Percentiles rank a stretch among this genome's conserved stretches.
phyloP scores from a whole-genome alignment of 2,113 vertebrate species.

The Tachysurus fulvidraco region DNA sequence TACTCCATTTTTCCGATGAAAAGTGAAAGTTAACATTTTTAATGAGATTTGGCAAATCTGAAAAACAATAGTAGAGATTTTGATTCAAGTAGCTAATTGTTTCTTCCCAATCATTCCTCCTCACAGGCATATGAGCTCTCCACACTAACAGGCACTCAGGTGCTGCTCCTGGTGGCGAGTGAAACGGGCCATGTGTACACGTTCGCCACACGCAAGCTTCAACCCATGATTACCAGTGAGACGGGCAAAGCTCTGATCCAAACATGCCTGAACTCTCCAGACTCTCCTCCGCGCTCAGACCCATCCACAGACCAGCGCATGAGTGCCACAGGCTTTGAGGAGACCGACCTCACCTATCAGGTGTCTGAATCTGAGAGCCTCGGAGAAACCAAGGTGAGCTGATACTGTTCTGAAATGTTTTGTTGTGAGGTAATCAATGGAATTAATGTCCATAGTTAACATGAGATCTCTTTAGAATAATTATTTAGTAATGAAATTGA shows the following conservation, averaged over 20 bases:
- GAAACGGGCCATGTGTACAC: constrained; percentile 99
- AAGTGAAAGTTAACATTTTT: background rate
- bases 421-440: background rate
- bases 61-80: background rate
- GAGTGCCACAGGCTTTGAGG: constrained; percentile 98
- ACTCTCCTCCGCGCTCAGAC: constrained; percentile 93
- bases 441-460: background rate
- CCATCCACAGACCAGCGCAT: constrained; percentile 97
- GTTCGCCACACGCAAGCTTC: constrained; percentile 95
- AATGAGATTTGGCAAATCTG: background rate
- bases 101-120: constrained; percentile 11
- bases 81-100: background rate
- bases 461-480: background rate
- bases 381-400: constrained; percentile 94
- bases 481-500: background rate
- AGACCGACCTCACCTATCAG: constrained; percentile 98
- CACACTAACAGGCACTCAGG: constrained; percentile 96
- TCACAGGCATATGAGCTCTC: constrained; percentile 93
- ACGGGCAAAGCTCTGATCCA: constrained; percentile 98
- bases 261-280: constrained; percentile 97
- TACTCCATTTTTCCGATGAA: background rate
- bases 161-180: constrained; percentile 94
- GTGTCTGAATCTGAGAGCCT: constrained; percentile 97
- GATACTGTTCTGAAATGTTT: background rate
- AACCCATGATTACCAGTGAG: constrained; percentile 99